Percentiles rank a stretch among this genome's conserved stretches.
These are phyloP conservation scores for Herpailurus yagouaroundi DNA, from an alignment of 2,113 vertebrate species.

Conservation along the genomic window DNA sequence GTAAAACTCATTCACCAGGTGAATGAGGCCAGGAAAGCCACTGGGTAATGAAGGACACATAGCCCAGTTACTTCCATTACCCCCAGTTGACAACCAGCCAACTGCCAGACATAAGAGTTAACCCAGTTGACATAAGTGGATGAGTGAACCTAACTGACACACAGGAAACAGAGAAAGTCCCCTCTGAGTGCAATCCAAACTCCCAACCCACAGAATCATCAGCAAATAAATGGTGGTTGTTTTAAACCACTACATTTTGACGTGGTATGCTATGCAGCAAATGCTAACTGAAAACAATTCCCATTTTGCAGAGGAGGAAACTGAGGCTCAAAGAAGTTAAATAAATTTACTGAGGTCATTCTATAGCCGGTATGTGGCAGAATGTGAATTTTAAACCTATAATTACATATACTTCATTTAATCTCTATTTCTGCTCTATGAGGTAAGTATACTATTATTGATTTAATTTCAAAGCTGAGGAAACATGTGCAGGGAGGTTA, in stretches of 20 bases:
- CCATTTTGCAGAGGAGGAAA: slow-evolving; percentile 42
- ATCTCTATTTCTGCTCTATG: background rate
- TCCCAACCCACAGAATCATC: slow-evolving; percentile 1
- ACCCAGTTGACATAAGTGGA: background rate
- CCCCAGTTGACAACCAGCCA: background rate
- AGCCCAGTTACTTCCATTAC: background rate
- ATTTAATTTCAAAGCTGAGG: slow-evolving; percentile 19
- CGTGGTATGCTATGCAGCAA: background rate
- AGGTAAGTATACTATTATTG: slow-evolving; percentile 6
- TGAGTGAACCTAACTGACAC: background rate
- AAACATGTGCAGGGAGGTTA: background rate
- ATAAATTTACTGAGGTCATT: slow-evolving; percentile 18
- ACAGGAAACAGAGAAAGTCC: background rate
- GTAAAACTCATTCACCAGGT: background rate
- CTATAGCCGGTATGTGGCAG: background rate
- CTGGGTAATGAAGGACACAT: background rate
- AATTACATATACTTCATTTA: slow-evolving; percentile 33
- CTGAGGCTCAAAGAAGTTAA: background rate
- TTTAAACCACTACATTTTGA: slow-evolving; percentile 29
- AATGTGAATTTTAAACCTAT: slow-evolving; percentile 25
- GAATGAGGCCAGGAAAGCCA: background rate
- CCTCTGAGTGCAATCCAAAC: background rate
- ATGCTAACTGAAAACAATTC: background rate
- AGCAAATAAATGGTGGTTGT: slow-evolving; percentile 17
- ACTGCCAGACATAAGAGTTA: slow-evolving; percentile 13